Conservation (phyloP, 2,113 vertebrate genomes). For the Telmatochromis sp. region DNA sequence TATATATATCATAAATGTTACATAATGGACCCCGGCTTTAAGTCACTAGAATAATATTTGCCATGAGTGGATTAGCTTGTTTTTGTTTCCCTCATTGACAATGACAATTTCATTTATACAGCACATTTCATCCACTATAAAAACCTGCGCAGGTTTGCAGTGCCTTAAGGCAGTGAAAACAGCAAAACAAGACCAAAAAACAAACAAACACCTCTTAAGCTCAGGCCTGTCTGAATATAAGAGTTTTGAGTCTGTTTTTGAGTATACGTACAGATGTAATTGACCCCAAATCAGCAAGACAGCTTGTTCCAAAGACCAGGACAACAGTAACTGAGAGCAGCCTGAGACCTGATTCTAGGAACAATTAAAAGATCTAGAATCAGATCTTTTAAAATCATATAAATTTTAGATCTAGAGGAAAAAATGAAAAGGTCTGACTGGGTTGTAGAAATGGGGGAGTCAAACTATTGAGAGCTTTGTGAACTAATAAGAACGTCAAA, state of each 20-base stretch:
- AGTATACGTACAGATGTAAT: neutral
- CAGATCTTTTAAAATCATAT: neutral
- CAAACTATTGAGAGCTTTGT: neutral
- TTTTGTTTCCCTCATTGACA: neutral
- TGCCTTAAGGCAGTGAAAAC: neutral
- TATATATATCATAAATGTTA: neutral
- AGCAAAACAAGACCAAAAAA: rapidly evolving
- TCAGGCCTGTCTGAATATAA: neutral
- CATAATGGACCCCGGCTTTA: neutral
- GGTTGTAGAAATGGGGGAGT: neutral
- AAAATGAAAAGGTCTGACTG: neutral
- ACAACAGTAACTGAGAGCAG: neutral
- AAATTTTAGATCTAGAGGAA: neutral
- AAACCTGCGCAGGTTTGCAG: neutral
- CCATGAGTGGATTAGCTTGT: neutral
- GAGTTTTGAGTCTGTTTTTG: neutral
- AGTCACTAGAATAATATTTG: neutral
- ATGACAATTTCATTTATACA: neutral
- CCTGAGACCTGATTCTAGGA: neutral
- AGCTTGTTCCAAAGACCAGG: neutral
- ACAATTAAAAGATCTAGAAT: neutral
- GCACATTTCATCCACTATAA: neutral
- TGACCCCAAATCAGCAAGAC: neutral
- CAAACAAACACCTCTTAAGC: neutral
- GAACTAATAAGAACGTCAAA: neutral